Base-by-base conservation (phyloP, 2,113 vertebrate species). In the Tautogolabrus adspersus region DNA sequence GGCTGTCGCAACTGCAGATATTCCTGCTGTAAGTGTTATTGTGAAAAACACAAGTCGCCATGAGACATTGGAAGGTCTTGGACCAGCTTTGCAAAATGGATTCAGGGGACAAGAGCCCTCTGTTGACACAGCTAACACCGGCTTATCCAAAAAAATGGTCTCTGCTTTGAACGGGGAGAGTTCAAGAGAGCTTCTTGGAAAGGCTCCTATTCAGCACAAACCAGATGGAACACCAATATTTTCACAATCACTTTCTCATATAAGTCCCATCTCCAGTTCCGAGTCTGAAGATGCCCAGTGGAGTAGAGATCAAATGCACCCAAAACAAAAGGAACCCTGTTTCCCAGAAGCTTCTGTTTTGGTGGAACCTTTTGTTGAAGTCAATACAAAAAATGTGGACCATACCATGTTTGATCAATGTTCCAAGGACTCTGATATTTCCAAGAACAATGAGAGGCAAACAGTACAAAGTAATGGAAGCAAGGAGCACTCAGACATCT, bases 41-140 rank as follows among this genome's bases (percentile, higher is more conserved):
- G 98, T 99, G 60, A 99, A 99, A 93, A 99, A 99, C 92, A 97
- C 96, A 0, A 97, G 95, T 87, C 96, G 95, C 6, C 97, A 97
- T 87, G 96, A 97, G 62, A 96, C 96, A 0, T 93, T 95, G 42
- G 97, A 99, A 64, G 90, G 76, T 22, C 84, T 90, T 56, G 77
- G 92, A 23, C 79, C 94, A 40, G 86, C 94, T 15, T 74, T 98
- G 1, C 96, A 96, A 81, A 98, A 98, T 34, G 97, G 97, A 2
- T 98, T 97, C 79, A 94, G 94, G 72, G 94, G 86, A 15, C 87
- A 96, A 0, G 95, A 94, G 11, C 64, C 94, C 44, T 89, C 94
- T 67, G 94, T 93, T 3, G 56, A 87, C 71, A 76, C 91, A 42
- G 87, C 87, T 30, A 91, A 93, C 52, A 21, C 70, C 7, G 92